These are phyloP conservation scores for Microctenopoma lineatum DNA, from an alignment of 2,797 vertebrate species.

Conservation along the genomic window DNA sequence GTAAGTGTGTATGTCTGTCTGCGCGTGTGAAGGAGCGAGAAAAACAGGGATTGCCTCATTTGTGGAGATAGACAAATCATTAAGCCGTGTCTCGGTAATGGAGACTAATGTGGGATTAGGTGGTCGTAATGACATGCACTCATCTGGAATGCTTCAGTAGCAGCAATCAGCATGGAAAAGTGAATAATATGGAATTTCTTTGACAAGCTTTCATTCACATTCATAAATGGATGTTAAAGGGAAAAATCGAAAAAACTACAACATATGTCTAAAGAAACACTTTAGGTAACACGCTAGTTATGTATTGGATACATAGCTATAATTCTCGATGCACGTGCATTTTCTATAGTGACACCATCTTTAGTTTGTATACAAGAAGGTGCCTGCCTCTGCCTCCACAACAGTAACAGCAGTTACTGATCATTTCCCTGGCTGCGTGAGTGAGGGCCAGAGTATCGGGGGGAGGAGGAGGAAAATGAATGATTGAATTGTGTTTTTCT, in stretches of 20 bases:
- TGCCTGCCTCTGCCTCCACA: conserved; percentile 39
- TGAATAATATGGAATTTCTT: conserved; percentile 69
- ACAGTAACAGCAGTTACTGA: conserved; percentile 59
- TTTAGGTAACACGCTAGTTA: too few species aligned
- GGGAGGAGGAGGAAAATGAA: conserved; percentile 48
- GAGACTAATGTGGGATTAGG: conserved; percentile 73
- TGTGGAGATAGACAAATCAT: conserved; percentile 64
- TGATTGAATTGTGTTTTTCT: conserved; percentile 64
- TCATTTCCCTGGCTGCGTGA: conserved; percentile 61
- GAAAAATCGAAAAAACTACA: conserved; percentile 3
- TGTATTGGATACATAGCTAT: too few species aligned
- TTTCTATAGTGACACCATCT: conserved; percentile 39
- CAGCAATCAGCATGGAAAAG: conserved; percentile 69
- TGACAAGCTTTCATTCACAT: conserved; percentile 69
- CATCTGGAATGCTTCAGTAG: conserved; percentile 62
- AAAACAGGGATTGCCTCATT: conserved; percentile 36
- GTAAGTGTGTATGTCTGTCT: conserved; percentile 1
- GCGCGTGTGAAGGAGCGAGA: neutral
- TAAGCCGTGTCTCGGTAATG: conserved; percentile 59
- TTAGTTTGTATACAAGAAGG: conserved; percentile 14
- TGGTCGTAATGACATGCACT: conserved; percentile 53
- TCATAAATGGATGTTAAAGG: conserved; percentile 54
- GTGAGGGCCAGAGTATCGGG: conserved; percentile 30
- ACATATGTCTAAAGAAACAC: too few species aligned
- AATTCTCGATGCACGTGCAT: conserved; percentile 23